Evolutionary conservation across 2,113 vertebrate species (phyloP), one percentile per base, ranked within the genome.

Genomic region (Ciconia boyciana): DNA sequence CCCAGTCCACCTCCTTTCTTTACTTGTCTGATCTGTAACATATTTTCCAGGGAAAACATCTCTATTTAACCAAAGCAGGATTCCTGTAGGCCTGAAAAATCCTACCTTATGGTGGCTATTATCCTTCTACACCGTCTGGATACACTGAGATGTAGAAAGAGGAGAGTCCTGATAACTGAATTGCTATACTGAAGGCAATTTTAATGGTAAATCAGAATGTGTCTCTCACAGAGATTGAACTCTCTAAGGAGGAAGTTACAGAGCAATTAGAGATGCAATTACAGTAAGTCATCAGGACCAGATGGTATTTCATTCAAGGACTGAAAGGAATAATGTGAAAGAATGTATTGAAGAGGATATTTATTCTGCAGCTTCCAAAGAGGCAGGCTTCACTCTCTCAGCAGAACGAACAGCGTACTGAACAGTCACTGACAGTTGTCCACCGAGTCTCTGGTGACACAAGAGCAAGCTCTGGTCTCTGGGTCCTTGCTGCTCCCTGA

Each of bases 231-330:
- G 41, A 94, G 94, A 94, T 2, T 95, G 92, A 96, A 94, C 90
- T 89, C 86, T 89, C 89, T 76, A 81, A 80, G 72, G 95, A 97
- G 96, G 96, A 97, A 96, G 95, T 87, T 94, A 94, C 51, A 89
- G 93, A 94, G 96, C 92, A 96, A 97, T 96, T 96, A 96, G 89
- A 92, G 89, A 96, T 5, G 84, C 87, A 95, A 92, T 96, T 95
- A 94, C 93, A 96, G 89, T 94, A 97, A 96, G 94, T 94, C 95
- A 96, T 96, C 94, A 95, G 61, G 72, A 97, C 93, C 96, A 97
- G 95, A 94, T 96, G 96, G 96, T 68, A 96, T 95, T 95, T 95
- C 94, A 95, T 97, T 97, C 95, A 97, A 94, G 54, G 93, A 87
- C 0, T 97, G 81, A 96, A 97, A 93, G 74, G 46, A 97, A 69